Base-by-base conservation (phyloP, 2,113 vertebrate species). In the Pseudopodoces humilis region DNA sequence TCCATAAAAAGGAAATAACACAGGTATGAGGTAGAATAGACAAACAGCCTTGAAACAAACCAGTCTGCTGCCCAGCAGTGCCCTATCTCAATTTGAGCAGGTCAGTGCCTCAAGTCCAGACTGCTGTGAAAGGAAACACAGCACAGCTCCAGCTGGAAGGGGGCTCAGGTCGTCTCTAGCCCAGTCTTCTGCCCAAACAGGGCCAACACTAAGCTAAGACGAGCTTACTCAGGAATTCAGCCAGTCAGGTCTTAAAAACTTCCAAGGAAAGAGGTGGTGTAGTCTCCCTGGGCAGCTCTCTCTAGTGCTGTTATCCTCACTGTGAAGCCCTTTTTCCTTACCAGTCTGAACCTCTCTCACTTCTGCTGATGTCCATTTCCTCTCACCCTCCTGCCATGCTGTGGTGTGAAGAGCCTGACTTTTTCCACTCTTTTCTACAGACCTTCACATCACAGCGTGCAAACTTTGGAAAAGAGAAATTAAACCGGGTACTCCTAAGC, bases 321-420 rank as follows among this genome's bases (percentile, higher is more conserved):
- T 21, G 10, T 0, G 0, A 89, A 80, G 46, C 9, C 1, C 1
- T 24, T 84, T 43, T 37, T 31, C n/a, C 60, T 81, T 62, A 58
- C 11, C 28, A 52, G 24, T 25, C 55, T 41, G n/a, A 94, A 58
- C 20, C 3, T 39, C 44, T 52, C 68, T 58, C 37, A 27, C 28
- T 67, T 65, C 22, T 37, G 24, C 4, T 74, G 7, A 69, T 31
- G 13, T 9, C 28, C 55, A n/a, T 58, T 87, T 89, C 53, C 35
- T 68, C 49, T 35, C 53, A 47, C 14, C 11, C 31, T 69, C 50
- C 58, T 59, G 37, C 22, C 47, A 76, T 5, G 7, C 1, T 3
- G 41, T 35, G 41, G 8, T 25, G 4, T 25, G 72, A 90, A 86
- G 43, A 76, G 43, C 19, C 20, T 55, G 22, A 39, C 14, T 56